These are phyloP conservation scores for Capitulum mitella DNA, from an alignment of 2,888 invertebrate species.

Conservation along the genomic window DNA sequence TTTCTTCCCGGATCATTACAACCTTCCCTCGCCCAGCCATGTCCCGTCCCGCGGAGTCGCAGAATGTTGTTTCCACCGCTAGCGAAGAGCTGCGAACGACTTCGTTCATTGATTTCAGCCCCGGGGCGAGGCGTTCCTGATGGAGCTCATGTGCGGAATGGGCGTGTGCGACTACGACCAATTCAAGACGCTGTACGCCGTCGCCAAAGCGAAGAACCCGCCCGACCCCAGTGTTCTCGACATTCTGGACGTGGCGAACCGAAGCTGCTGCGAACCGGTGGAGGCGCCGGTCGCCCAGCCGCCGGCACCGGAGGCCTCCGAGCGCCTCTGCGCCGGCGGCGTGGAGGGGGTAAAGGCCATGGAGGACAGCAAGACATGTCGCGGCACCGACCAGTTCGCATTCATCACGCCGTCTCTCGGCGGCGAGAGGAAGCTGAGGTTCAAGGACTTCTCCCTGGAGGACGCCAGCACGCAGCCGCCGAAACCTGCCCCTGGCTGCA, in stretches of 20 bases:
- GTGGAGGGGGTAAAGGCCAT: constrained; percentile 4
- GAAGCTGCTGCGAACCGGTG: neutral
- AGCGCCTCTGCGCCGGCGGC: neutral
- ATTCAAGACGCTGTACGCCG: constrained; percentile 4
- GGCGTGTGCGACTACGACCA: constrained; percentile 14
- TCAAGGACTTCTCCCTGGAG: neutral
- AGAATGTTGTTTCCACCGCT: no score
- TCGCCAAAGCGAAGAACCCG: neutral
- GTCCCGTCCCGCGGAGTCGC: no score
- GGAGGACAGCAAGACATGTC: neutral
- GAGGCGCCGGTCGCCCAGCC: neutral
- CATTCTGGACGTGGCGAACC: neutral
- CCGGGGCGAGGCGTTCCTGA: neutral
- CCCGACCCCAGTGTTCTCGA: constrained; percentile 14
- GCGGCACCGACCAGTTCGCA: neutral
- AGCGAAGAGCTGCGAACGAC: no score
- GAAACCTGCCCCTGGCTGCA: neutral
- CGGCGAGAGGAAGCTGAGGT: neutral
- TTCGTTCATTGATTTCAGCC: no score
- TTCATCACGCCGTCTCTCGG: neutral
- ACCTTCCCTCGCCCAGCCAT: no score
- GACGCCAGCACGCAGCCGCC: neutral
- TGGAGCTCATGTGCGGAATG: constrained; percentile 15
- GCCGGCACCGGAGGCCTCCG: neutral
- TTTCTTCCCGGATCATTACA: no score